Percentiles rank a stretch among this genome's conserved stretches.
These are phyloP conservation scores for Agyllia agylla DNA, from an alignment of 2,888 invertebrate species.

Conservation along the genomic window DNA sequence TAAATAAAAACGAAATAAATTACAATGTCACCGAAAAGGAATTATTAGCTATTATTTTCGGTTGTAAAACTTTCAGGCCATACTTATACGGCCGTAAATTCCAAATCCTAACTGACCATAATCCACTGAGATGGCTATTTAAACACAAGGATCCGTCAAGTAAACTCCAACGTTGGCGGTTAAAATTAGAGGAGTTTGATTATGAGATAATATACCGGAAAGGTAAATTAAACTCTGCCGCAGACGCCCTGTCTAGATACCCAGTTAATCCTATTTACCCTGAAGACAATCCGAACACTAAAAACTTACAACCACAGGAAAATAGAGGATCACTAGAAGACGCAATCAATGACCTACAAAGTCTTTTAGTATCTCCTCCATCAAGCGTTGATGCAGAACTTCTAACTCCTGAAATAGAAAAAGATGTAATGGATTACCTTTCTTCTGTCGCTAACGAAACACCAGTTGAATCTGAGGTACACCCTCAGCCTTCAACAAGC, in stretches of 20 bases:
- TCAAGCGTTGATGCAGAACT: not conserved
- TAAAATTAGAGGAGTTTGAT: slow-evolving; percentile 62
- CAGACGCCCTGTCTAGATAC: slow-evolving; percentile 35
- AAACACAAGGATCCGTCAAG: slow-evolving; percentile 60
- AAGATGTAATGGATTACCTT: not conserved
- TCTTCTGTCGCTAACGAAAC: not conserved
- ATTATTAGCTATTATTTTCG: slow-evolving; percentile 37
- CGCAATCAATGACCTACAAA: not conserved
- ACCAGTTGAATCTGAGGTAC: not conserved
- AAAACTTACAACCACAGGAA: not conserved
- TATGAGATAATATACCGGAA: slow-evolving; percentile 61
- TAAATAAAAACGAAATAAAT: too few species aligned
- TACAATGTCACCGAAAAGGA: not conserved
- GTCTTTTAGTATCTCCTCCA: not conserved
- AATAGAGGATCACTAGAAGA: not conserved
- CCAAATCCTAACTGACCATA: slow-evolving; percentile 62
- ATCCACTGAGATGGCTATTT: slow-evolving; percentile 62
- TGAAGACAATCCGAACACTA: not conserved
- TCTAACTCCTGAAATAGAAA: not conserved
- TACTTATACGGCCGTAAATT: slow-evolving; percentile 78
- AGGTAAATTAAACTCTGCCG: slow-evolving; percentile 37
- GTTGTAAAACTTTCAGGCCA: slow-evolving; percentile 70
- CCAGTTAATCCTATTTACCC: slow-evolving; percentile 25
- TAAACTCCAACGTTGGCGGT: slow-evolving; percentile 58
- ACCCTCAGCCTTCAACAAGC: slow-evolving; percentile 6